Evolutionary conservation across 2,888 invertebrate genomes (phyloP).

Genomic region (Megaustenia siamemsis): DNA sequence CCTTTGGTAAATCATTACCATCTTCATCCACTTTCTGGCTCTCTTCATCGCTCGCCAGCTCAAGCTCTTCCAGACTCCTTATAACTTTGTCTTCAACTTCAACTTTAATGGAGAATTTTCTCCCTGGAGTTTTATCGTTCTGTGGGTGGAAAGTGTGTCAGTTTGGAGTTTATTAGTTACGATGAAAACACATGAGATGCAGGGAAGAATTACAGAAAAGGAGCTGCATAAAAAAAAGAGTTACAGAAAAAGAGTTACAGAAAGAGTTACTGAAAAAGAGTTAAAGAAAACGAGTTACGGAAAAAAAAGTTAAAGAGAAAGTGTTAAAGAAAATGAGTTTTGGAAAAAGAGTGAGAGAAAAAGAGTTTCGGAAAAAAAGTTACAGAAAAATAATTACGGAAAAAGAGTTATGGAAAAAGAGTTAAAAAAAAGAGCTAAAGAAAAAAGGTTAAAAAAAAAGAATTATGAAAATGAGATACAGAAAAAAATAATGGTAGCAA

Average conservation of each 20-base stretch:
- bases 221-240: no score
- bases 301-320: neutral
- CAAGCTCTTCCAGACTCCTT: constrained; percentile 3
- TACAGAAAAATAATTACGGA: no score
- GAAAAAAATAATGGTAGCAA: neutral
- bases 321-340: neutral
- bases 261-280: no score
- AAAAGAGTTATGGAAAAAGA: no score
- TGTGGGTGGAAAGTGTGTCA: neutral
- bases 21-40: neutral
- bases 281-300: no score
- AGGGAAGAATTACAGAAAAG: no score
- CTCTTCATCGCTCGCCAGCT: neutral
- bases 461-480: constrained; percentile 1
- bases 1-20: neutral
- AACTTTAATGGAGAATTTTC: neutral
- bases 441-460: no score
- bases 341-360: neutral
- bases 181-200: no score
- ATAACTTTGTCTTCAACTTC: neutral
- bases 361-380: no score
- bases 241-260: no score
- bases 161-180: no score
- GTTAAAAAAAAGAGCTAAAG: no score
- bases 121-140: neutral